Conservation (phyloP, 2,113 vertebrate genomes). For the Lophura nycthemera region DNA sequence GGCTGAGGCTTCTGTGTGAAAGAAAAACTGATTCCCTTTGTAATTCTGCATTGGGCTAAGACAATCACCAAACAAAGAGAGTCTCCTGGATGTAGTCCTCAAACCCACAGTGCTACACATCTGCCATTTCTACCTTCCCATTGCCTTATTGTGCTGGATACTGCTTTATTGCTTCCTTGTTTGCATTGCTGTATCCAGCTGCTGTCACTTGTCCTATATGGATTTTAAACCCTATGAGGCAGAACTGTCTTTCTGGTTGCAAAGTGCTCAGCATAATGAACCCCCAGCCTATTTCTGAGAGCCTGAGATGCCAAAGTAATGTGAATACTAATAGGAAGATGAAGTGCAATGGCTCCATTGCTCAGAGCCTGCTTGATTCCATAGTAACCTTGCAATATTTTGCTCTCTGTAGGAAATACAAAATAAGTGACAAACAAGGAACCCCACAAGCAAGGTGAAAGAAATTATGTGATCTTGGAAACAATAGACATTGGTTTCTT, state of each 20-base stretch:
- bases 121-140: neutral
- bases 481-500: neutral
- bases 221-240: neutral
- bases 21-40: neutral
- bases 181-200: neutral
- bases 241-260: neutral
- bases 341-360: neutral
- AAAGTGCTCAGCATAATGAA: neutral
- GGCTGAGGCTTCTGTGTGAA: neutral
- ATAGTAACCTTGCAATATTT: neutral
- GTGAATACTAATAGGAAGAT: neutral
- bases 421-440: neutral
- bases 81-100: neutral
- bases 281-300: neutral
- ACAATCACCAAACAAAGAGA: neutral
- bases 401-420: neutral
- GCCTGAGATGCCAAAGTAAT: neutral
- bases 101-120: neutral
- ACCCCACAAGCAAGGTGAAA: neutral
- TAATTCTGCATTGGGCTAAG: neutral
- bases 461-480: neutral
- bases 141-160: neutral
- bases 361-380: neutral
- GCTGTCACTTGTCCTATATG: neutral
- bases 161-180: neutral